phyloP scores from a whole-genome alignment of 2,888 invertebrate species.

The Galeruca laticollis region DNA sequence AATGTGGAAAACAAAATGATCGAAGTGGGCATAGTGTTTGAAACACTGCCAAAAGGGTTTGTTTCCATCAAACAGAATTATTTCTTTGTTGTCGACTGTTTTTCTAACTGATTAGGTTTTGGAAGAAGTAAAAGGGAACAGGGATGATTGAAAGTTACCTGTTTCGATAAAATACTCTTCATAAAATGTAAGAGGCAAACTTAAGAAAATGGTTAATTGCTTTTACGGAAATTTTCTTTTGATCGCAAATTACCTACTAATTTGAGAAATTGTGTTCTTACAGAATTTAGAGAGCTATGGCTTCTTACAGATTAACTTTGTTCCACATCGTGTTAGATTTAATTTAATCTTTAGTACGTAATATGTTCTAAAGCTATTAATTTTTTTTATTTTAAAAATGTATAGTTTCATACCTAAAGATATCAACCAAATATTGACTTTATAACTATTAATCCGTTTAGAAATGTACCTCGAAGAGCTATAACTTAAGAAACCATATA shows the following conservation, averaged over 20 bases:
- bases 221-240: conserved; percentile 3
- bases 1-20: conserved; percentile 24
- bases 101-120: conserved; percentile 8
- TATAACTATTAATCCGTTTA: too few relatives aligned
- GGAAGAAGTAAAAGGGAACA: background rate
- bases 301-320: too few relatives aligned
- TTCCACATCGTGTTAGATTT: too few relatives aligned
- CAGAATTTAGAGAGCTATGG: too few relatives aligned
- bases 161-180: conserved; percentile 5
- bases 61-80: conserved; percentile 1
- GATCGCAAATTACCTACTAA: background rate
- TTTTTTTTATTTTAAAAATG: too few relatives aligned
- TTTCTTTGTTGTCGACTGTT: conserved; percentile 15
- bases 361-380: too few relatives aligned
- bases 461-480: too few relatives aligned
- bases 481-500: too few relatives aligned
- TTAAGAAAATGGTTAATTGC: background rate
- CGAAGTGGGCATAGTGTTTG: background rate
- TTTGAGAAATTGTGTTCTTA: background rate
- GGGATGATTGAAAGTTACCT: conserved; percentile 7
- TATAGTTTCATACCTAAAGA: too few relatives aligned
- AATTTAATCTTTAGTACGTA: too few relatives aligned
- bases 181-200: background rate
- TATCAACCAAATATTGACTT: too few relatives aligned
- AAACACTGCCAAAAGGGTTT: conserved; percentile 8